These are phyloP conservation scores for Melanogrammus aeglefinus DNA, from an alignment of 2,797 vertebrate species.

Conservation along the genomic window DNA sequence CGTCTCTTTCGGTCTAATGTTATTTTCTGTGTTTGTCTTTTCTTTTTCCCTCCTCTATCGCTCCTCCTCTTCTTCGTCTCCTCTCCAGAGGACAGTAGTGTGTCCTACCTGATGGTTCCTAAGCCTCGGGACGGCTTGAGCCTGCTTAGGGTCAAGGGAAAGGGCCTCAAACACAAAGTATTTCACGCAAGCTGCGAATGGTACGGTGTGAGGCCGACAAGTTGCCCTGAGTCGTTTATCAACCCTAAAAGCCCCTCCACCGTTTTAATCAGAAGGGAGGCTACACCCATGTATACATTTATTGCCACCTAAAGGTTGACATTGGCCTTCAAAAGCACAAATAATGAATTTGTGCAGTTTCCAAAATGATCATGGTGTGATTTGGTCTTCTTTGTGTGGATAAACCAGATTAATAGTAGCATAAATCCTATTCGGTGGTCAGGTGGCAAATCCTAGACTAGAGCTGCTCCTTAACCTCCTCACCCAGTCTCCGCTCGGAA, in stretches of 20 bases:
- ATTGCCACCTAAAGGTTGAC: background rate
- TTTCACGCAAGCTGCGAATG: conserved; percentile 88
- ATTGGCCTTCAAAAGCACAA: background rate
- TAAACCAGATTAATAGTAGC: too few species aligned
- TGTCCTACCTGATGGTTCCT: conserved; percentile 87
- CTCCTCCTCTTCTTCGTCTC: conserved; percentile 8
- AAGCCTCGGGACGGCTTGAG: conserved; percentile 89
- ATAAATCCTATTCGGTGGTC: too few species aligned
- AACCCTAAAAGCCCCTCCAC: background rate
- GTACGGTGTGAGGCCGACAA: conserved; percentile 58
- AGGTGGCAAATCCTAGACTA: background rate
- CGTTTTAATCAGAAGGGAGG: background rate
- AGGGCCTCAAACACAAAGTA: conserved; percentile 86
- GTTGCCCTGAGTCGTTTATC: background rate
- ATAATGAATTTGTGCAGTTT: background rate
- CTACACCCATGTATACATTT: background rate
- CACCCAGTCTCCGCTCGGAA: background rate
- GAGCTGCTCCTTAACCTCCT: background rate
- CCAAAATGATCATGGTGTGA: background rate
- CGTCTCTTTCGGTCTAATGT: conserved; percentile 53
- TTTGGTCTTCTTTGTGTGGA: background rate
- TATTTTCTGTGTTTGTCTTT: conserved; percentile 16
- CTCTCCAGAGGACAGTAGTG: conserved; percentile 86
- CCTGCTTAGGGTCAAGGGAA: conserved; percentile 88
- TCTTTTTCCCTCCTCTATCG: conserved; percentile 45